Percentiles rank a stretch among this genome's conserved stretches.
Conservation (phyloP, 2,888 invertebrate genomes). For the Patella pellucida region DNA sequence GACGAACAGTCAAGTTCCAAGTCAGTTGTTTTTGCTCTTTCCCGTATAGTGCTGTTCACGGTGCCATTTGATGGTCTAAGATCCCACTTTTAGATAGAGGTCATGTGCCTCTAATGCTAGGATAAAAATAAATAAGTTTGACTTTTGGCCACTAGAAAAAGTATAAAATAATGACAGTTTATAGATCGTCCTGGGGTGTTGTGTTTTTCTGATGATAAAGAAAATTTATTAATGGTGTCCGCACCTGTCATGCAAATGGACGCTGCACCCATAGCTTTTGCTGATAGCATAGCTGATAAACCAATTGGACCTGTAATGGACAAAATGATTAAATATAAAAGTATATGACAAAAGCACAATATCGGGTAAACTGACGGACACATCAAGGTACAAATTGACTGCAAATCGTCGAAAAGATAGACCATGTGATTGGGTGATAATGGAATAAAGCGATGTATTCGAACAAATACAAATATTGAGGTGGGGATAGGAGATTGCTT, state of each 20-base stretch:
- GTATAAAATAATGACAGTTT: too few species aligned
- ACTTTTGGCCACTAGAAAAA: background rate
- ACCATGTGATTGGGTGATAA: background rate
- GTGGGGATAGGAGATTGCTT: background rate
- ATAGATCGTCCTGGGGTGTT: conserved; percentile 74
- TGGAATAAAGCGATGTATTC: background rate
- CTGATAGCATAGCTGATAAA: conserved; percentile 63
- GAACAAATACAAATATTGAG: background rate
- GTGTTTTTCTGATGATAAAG: background rate
- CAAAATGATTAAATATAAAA: background rate
- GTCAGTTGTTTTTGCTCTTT: too few species aligned
- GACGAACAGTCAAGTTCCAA: too few species aligned
- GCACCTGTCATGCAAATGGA: conserved; percentile 68
- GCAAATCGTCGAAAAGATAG: too few species aligned
- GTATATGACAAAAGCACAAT: too few species aligned
- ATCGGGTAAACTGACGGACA: too few species aligned
- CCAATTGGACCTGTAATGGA: conserved; percentile 65
- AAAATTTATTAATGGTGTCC: background rate
- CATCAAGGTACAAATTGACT: too few species aligned
- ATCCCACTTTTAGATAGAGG: too few species aligned
- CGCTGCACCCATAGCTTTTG: conserved; percentile 68
- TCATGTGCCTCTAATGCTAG: too few species aligned
- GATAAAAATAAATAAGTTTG: too few species aligned
- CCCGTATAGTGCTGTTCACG: too few species aligned
- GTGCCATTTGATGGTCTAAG: too few species aligned